phyloP scores from a whole-genome alignment of 2,888 invertebrate species.

The Clivina fossor region DNA sequence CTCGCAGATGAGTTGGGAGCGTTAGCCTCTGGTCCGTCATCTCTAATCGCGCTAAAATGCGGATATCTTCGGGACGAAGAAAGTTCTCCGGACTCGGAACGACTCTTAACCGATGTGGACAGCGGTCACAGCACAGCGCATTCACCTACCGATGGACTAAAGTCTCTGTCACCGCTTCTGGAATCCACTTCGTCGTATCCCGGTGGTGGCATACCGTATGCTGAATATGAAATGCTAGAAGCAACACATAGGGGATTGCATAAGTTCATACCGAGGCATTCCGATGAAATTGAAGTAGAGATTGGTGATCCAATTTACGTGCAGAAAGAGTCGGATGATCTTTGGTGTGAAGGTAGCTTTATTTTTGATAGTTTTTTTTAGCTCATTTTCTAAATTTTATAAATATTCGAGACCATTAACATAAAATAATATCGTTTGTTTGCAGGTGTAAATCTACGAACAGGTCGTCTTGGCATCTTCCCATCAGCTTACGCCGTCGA shows the following conservation, averaged over 20 bases:
- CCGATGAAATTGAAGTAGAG: constrained; percentile 94
- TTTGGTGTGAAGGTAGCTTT: constrained; percentile 91
- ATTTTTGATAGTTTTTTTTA: constrained; percentile 11
- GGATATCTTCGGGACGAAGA: constrained; percentile 77
- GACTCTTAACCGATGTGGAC: constrained; percentile 77
- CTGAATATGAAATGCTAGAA: constrained; percentile 65
- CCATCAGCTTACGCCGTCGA: constrained; percentile 97
- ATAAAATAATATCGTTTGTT: constrained; percentile 40
- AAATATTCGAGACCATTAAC: neutral
- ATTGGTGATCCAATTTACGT: constrained; percentile 97
- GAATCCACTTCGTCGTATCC: constrained; percentile 62
- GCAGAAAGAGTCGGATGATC: constrained; percentile 92
- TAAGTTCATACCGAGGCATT: constrained; percentile 92
- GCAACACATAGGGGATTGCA: constrained; percentile 95
- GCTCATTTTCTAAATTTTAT: constrained; percentile 1
- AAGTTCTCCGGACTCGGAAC: constrained; percentile 83
- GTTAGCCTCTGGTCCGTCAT: constrained; percentile 41
- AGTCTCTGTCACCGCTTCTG: constrained; percentile 74
- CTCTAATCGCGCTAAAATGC: constrained; percentile 71
- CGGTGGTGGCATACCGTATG: constrained; percentile 75
- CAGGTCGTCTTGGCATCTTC: constrained; percentile 88
- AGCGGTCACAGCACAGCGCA: constrained; percentile 92
- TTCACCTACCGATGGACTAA: constrained; percentile 83
- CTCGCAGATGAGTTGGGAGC: constrained; percentile 68
- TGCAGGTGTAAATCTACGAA: constrained; percentile 89